Evolutionary conservation across 2,797 vertebrate genomes (phyloP), one percentile per base, ranked within the genome.

Genomic region (Pogoniulus pusillus): DNA sequence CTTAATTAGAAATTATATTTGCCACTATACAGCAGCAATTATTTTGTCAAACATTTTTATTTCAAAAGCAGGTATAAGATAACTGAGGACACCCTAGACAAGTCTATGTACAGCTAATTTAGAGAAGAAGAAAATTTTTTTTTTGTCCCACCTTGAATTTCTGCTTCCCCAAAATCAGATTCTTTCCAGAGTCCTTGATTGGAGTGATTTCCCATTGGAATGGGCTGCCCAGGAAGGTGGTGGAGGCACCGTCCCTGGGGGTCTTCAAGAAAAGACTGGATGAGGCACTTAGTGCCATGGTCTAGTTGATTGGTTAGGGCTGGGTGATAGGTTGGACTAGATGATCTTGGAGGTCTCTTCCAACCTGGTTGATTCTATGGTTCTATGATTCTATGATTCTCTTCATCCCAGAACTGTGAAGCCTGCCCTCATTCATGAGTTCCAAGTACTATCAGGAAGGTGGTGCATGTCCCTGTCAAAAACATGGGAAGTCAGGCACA

Each of bases 401-500:
- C n/a, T n/a, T n/a, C n/a, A n/a, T n/a, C n/a, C n/a, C n/a, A n/a
- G n/a, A n/a, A n/a, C n/a, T n/a, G n/a, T n/a, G n/a, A n/a, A n/a
- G n/a, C n/a, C n/a, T n/a, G n/a, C n/a, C n/a, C n/a, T n/a, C n/a
- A n/a, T n/a, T n/a, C n/a, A n/a, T n/a, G n/a, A n/a, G n/a, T n/a
- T n/a, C n/a, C n/a, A n/a, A n/a, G n/a, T n/a, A n/a, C n/a, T n/a
- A n/a, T n/a, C n/a, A n/a, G n/a, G n/a, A n/a, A n/a, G n/a, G n/a
- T n/a, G n/a, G n/a, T n/a, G 2, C 59, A 20, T 0, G 1, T 75
- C 4, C 3, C 7, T 10, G 35, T 11, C 0, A 1, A 54, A 60
- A 57, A 27, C 0, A 4, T 30, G 20, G 8, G 6, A 70, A 17
- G 32, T 47, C 35, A 53, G 78, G 30, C 24, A 71, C 10, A n/a